These are phyloP conservation scores for Montipora efflorescens DNA, from an alignment of 64 coral and sea anemone species.

Conservation along the genomic window DNA sequence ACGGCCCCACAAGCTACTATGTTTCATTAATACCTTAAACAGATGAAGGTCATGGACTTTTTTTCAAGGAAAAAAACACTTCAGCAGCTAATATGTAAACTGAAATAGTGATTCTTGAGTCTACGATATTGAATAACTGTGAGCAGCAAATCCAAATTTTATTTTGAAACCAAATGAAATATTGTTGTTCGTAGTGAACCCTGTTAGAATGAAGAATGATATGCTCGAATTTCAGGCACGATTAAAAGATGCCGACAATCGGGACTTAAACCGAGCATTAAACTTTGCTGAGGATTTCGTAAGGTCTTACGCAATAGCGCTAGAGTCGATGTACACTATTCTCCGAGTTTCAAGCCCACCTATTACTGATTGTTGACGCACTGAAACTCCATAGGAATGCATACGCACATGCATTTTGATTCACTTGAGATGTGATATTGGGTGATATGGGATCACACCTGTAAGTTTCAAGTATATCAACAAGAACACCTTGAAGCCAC, in stretches of 20 bases:
- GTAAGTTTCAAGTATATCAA: too few relatives aligned
- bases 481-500: too few relatives aligned
- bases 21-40: neutral
- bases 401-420: too few relatives aligned
- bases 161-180: too few relatives aligned
- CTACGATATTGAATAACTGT: too few relatives aligned
- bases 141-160: too few relatives aligned
- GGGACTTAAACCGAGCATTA: neutral
- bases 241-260: neutral
- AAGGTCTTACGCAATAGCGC: neutral
- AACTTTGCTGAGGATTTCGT: neutral
- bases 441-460: too few relatives aligned
- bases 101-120: neutral
- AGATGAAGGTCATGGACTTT: neutral
- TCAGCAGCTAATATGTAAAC: neutral
- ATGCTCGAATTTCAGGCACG: neutral
- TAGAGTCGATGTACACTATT: neutral
- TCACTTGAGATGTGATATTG: too few relatives aligned
- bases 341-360: neutral
- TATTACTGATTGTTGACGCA: too few relatives aligned
- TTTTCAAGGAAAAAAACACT: neutral
- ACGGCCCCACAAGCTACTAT: too few relatives aligned
- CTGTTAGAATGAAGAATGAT: neutral
- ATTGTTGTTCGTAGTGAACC: too few relatives aligned
- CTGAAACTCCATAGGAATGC: too few relatives aligned